Base-by-base conservation (phyloP, 2,888 invertebrate species). In the Trilocha varians region DNA sequence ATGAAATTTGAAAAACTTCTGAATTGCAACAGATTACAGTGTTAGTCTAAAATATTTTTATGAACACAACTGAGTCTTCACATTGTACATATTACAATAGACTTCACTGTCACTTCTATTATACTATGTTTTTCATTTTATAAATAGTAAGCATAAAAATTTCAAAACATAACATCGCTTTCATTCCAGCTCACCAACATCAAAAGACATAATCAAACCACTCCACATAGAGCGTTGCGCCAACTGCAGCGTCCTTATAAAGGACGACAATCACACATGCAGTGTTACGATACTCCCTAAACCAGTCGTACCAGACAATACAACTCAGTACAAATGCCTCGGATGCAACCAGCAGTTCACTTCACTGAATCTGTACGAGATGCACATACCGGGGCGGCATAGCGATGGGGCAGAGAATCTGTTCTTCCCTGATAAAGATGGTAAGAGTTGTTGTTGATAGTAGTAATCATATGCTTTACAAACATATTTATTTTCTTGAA, bases 341-440 rank as follows among this genome's bases (percentile, higher is more conserved):
- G 74, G 66, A 0, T 78, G 78, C 16, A 46, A 64, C 0, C 58
- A 69, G 25, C 33, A 49, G 0, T 76, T 67, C 32, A 15, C 32
- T 0, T 63, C 48, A 3, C 38, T 73, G 0, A 47, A 53, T 0
- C 13, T 55, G 2, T 82, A 71, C 40, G 66, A 75, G 32, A 33
- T 55, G 0, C 82, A 83, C 40, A 58, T 78, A 0, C 50, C 62
- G 0, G 57, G 52, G 0, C 16, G 50, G 2, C 82, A 83, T 39
- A 48, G 55, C 0, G 58, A 69, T 0, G 53, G 49, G 0, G 49
- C 64, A 0, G 68, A 73, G 32, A 69, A 59, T 14, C 53, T 72
- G 53, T 74, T 71, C 50, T 78, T 83, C 14, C 63, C 74, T 0
- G 38, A 42, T 32, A 16, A 13, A 5, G 34, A 15, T 13, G 38